Percentiles rank a stretch among this genome's conserved stretches.
Evolutionary conservation across 2,888 invertebrate species (phyloP).

Genomic region (Metallyticus violacea): DNA sequence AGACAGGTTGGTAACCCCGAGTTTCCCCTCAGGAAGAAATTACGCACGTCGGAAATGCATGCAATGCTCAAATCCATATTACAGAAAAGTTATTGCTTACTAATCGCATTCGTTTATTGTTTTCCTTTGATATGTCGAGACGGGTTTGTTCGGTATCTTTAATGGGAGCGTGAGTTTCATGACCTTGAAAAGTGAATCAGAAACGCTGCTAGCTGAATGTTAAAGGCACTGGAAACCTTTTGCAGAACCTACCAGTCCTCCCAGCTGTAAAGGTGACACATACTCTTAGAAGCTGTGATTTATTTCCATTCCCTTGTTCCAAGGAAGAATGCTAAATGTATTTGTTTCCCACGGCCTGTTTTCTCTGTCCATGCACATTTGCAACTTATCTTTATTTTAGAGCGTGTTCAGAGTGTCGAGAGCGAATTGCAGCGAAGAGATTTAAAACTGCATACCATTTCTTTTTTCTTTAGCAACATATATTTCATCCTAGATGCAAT

Average conservation of each 20-base stretch:
- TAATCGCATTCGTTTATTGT: not conserved
- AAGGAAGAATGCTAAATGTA: not conserved
- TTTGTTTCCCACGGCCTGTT: not conserved
- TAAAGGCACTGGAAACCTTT: not conserved
- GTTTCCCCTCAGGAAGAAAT: no score
- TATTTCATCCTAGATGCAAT: no score
- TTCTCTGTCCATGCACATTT: no score
- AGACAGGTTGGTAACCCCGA: no score
- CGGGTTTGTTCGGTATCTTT: not conserved
- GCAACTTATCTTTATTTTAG: not conserved
- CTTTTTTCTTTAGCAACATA: no score
- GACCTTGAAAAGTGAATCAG: no score
- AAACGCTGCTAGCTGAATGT: no score
- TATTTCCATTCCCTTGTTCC: not conserved
- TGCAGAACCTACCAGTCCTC: not conserved
- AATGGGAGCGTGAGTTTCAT: not conserved
- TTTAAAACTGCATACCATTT: no score
- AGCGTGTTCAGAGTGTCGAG: not conserved
- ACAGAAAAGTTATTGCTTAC: not conserved
- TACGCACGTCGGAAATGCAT: not conserved
- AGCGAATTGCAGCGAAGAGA: no score
- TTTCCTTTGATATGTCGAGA: not conserved
- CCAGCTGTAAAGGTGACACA: not conserved
- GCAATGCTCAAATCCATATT: no score
- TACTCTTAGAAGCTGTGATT: not conserved